Conservation (phyloP, 2,113 vertebrate species). For the Albula goreensis region DNA sequence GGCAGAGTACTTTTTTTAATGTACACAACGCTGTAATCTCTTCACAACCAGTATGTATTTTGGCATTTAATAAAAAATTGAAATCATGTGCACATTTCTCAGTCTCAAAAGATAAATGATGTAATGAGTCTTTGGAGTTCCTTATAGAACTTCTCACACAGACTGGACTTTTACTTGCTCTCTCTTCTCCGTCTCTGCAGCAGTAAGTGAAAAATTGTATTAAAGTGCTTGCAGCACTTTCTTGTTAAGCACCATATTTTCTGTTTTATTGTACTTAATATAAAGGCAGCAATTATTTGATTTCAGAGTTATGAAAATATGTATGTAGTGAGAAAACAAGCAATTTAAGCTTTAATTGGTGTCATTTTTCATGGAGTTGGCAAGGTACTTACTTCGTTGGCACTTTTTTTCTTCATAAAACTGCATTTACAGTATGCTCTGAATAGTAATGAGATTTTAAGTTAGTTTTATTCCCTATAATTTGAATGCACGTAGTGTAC, state of each 20-base stretch:
- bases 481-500: constrained; percentile 9
- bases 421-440: constrained; percentile 75
- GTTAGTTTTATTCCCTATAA: constrained; percentile 31
- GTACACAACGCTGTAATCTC: constrained; percentile 79
- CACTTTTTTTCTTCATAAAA: constrained; percentile 77
- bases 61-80: constrained; percentile 85
- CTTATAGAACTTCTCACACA: constrained; percentile 83
- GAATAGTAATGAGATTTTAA: constrained; percentile 57
- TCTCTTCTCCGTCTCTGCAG: constrained; percentile 79
- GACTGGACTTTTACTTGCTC: constrained; percentile 81
- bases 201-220: constrained; percentile 85
- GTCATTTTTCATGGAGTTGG: constrained; percentile 87
- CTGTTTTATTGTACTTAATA: constrained; percentile 90
- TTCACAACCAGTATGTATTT: constrained; percentile 77
- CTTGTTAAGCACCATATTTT: constrained; percentile 83
- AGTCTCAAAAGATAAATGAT: constrained; percentile 86
- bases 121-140: constrained; percentile 84
- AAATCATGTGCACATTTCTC: constrained; percentile 81
- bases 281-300: constrained; percentile 89
- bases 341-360: constrained; percentile 88
- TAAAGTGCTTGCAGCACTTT: constrained; percentile 83
- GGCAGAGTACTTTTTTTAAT: constrained; percentile 54
- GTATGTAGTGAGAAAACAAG: constrained; percentile 88
- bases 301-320: constrained; percentile 89
- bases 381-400: constrained; percentile 83